A percentile compares a stretch with the other conserved stretches of the same genome.
Evolutionary conservation across 1,140 invertebrate species (phyloP).

Genomic region (Scaptomyza graminum): DNA sequence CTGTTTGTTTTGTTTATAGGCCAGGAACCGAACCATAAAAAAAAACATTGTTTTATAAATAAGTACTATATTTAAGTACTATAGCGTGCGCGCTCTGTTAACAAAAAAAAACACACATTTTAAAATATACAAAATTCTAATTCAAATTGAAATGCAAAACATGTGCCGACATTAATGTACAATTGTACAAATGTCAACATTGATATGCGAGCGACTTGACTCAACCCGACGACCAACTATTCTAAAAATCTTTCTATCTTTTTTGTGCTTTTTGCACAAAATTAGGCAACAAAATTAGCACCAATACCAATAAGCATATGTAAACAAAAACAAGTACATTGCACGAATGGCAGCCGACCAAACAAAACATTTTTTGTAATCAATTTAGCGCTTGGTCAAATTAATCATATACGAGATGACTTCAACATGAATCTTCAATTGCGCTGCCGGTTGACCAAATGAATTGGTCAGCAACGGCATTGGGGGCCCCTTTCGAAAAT

Average conservation of each 20-base stretch:
- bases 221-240: slow-evolving; percentile 68
- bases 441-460: slow-evolving; percentile 37
- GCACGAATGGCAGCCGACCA: slow-evolving; percentile 37
- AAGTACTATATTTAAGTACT: slow-evolving; percentile 43
- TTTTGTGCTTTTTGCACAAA: slow-evolving; percentile 20
- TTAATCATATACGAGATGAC: slow-evolving; percentile 68
- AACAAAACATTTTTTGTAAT: slow-evolving; percentile 65
- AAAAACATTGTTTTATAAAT: slow-evolving; percentile 77
- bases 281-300: slow-evolving; percentile 44
- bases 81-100: slow-evolving; percentile 32
- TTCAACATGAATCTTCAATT: slow-evolving; percentile 46
- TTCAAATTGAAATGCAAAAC: slow-evolving; percentile 72
- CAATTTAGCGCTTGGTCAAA: slow-evolving; percentile 60
- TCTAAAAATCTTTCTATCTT: slow-evolving; percentile 25
- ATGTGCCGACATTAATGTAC: slow-evolving; percentile 61
- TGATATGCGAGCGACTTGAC: slow-evolving; percentile 75
- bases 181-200: slow-evolving; percentile 75
- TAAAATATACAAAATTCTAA: slow-evolving; percentile 58
- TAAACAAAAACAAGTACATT: slow-evolving; percentile 28
- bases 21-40: slow-evolving; percentile 61
- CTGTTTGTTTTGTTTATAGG: slow-evolving; percentile 67
- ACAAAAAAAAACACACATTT: slow-evolving; percentile 27
- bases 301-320: slow-evolving; percentile 11
- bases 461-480: slow-evolving; percentile 39
- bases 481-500: slow-evolving; percentile 66